Base-by-base conservation (phyloP, 2,888 invertebrate species). In the Dicyrtoma fusca region DNA sequence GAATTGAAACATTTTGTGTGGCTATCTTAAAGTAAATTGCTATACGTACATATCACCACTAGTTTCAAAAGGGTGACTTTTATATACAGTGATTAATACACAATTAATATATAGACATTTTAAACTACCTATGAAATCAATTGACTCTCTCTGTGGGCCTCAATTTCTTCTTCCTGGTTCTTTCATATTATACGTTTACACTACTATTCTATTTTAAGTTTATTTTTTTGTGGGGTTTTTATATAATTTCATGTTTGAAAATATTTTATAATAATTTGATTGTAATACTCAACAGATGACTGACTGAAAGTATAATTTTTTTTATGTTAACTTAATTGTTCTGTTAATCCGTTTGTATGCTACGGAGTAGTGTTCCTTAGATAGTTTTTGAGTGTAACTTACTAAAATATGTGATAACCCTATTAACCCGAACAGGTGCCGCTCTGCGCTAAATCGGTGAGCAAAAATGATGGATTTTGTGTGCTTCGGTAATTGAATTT, bases 401-500 rank as follows among this genome's bases (percentile, higher is more conserved):
- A 64, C 71, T 64, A 71, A 71, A 64, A 42, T 69, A 45, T 72
- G 59, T 72, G 75, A 63, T 86, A 86, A 86, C 85, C 85, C 84
- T 85, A 83, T 83, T 86, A 86, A 85, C 85, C 84, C 81, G 83
- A 86, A 87, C 91, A 92, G 92, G 92, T 92, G 89, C 92, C 91
- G 89, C 91, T 90, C 90, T 92, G 92, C 89, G 92, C 91, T 89
- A 91, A 91, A 90, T 90, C 91, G 91, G 92, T 92, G 92, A 92
- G 92, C 92, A 92, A 92, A 80, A 81, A 80, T 92, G 90, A 90
- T 90, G 92, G 92, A 91, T 91, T 91, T 91, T 92, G 91, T 92
- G 91, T 92, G 91, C 92, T 91, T 92, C 92, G 92, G 92, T 92
- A 92, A 89, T 87, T 79, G 64, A 75, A 73, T 75, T 79, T 80